Base-by-base conservation (phyloP, 2,888 invertebrate species). In the Cerastis leucographa region DNA sequence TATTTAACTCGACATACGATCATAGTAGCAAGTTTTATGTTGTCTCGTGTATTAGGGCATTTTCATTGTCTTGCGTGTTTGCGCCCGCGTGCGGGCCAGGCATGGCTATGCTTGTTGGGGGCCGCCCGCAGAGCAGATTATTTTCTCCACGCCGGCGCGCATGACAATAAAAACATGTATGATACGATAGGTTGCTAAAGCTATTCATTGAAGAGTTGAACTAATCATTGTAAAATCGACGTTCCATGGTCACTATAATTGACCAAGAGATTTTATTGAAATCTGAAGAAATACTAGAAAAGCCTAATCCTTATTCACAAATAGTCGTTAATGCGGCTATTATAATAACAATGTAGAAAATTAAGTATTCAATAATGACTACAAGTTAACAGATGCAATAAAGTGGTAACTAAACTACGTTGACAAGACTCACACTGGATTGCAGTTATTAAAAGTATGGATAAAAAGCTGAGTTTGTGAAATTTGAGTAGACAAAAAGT, bases 341-440 rank as follows among this genome's bases (percentile, higher is more conserved):
- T 74, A 29, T 64, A 22, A 65, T 35, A 71, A 78, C 61, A 75
- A 71, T 65, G 75, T 75, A 25, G 44, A 78, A 71, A 71, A 74
- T 67, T 14, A 80, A 69, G 71, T 67, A 77, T 66, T 82, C 51
- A 62, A 66, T 68, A 81, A 72, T 65, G 61, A 82, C 80, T 80
- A 85, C 67, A 75, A 67, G 71, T 74, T 70, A 76, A 71, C 75
- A 80, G 81, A 79, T 80, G 80, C 61, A 72, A 71, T 59, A 78
- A 77, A 70, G 71, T 85, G 88, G 87, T 88, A 88, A 88, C 88
- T 87, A 88, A 85, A 73, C 87, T 87, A 88, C 73, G 76, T 75
- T 87, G 87, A 88, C 88, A 85, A 87, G 81, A 88, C 79, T 79
- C 80, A 85, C 88, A 86, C 84, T 87, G 87, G 81, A 79, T 85